Percentiles rank a stretch among this genome's conserved stretches.
These are phyloP conservation scores for Zaprionus bogoriensis DNA, from an alignment of 2,888 invertebrate species.

Conservation along the genomic window DNA sequence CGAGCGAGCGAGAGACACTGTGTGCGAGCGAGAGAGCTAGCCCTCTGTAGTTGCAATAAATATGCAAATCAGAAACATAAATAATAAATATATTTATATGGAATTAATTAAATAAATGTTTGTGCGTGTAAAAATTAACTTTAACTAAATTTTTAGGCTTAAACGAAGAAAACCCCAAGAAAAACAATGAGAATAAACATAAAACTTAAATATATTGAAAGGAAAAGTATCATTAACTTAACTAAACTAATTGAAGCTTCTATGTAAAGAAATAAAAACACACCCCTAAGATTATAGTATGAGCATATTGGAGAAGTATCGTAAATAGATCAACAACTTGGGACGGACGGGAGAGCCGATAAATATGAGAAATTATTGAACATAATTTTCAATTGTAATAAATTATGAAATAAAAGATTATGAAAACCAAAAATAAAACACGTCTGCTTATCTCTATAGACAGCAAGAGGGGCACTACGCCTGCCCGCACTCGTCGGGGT, in stretches of 20 bases:
- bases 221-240: constrained; percentile 72
- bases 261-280: constrained; percentile 75
- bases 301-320: constrained; percentile 42
- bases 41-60: constrained; percentile 50
- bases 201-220: constrained; percentile 66
- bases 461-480: neutral
- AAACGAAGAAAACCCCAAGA: constrained; percentile 38
- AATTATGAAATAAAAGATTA: constrained; percentile 80
- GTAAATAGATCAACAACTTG: constrained; percentile 40
- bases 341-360: constrained; percentile 12
- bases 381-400: constrained; percentile 82
- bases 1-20: constrained; percentile 10
- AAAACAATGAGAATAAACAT: constrained; percentile 40
- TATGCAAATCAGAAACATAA: constrained; percentile 29
- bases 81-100: constrained; percentile 70
- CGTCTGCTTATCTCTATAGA: neutral
- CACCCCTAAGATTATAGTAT: constrained; percentile 47
- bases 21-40: constrained; percentile 36
- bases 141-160: constrained; percentile 75
- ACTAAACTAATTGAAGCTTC: constrained; percentile 78
- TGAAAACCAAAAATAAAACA: constrained; percentile 54
- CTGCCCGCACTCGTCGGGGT: neutral
- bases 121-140: constrained; percentile 79
- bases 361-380: constrained; percentile 68
- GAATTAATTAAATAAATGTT: constrained; percentile 73